phyloP scores from a whole-genome alignment of 2,797 vertebrate genomes.

The Scarus forsteni region DNA sequence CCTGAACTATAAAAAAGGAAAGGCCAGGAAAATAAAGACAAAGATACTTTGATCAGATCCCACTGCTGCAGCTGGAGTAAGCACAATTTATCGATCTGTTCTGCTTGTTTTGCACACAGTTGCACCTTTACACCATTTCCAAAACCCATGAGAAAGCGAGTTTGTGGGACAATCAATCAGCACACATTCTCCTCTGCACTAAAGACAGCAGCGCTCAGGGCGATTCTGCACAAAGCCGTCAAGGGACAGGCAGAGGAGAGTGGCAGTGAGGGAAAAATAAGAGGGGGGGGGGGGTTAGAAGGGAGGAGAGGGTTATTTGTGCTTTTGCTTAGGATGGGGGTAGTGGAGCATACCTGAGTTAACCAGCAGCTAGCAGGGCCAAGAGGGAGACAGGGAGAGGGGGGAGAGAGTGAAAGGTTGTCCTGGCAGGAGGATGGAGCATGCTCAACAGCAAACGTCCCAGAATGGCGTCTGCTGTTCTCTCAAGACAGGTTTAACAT shows the following conservation, averaged over 20 bases:
- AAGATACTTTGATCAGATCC: conserved; percentile 13
- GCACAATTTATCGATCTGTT: conserved; percentile 37
- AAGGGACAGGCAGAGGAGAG: conserved; percentile 60
- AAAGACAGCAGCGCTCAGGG: conserved; percentile 55
- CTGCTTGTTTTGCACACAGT: conserved; percentile 36
- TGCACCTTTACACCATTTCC: conserved; percentile 34
- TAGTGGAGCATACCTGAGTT: conserved; percentile 65
- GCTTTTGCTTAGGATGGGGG: conserved; percentile 58
- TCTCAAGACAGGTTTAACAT: conserved; percentile 54
- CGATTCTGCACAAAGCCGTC: conserved; percentile 56
- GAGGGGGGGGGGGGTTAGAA: conserved; percentile 23
- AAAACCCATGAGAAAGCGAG: conserved; percentile 53
- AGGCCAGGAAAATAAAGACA: conserved; percentile 3
- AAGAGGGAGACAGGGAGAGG: conserved; percentile 42
- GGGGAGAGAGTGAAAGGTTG: conserved; percentile 25
- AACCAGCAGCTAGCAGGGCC: conserved; percentile 61
- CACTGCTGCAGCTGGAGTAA: conserved; percentile 38
- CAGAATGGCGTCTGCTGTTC: conserved; percentile 61
- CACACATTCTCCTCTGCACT: conserved; percentile 47
- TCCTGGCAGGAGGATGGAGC: conserved; percentile 63
- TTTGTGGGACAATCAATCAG: conserved; percentile 59
- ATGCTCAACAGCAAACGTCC: conserved; percentile 62
- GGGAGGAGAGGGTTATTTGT: conserved; percentile 39
- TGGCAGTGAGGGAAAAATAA: conserved; percentile 32
- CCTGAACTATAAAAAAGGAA: conserved; percentile 14